Base-by-base conservation (phyloP, 1,140 invertebrate genomes). In the Drosophila pallidifrons region DNA sequence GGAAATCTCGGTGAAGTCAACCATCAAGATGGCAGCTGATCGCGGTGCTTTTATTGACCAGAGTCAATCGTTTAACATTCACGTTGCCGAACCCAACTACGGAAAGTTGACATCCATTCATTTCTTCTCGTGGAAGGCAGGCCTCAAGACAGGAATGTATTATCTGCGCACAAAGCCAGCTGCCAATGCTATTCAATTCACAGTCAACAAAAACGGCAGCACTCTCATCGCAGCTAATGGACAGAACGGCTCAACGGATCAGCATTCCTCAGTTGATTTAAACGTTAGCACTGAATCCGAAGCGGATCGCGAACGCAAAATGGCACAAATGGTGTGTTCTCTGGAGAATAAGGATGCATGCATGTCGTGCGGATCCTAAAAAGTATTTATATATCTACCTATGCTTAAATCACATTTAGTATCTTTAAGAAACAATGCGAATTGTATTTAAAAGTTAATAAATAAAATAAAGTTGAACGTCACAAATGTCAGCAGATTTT, bases 81-180 rank as follows among this genome's bases (percentile, higher is more conserved):
- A 99, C 91, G 98, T 99, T 59, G 98, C 97, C 6, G 96, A 98
- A 90, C 98, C 99, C 4, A 98, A 96, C 83, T 98, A 97, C 92
- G 97, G 96, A 1, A 99, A 98, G 92, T 93, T 99, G 16, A 98
- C 98, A 1, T 99, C 98, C 5, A 99, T 99, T 95, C 99, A 99
- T 93, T 99, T 99, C 93, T 98, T 98, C 93, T 98, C 97, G 0
- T 99, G 99, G 99, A 97, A 98, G 94, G 94, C 96, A 92, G 98
- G 99, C 5, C 94, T 99, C 10, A 99, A 99, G 94, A 99, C 99
- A 30, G 99, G 99, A 41, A 99, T 99, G 98, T 99, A 99, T 93
- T 99, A 99, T 93, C 94, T 99, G 66, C 94, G 99, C 30, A 99
- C 98, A 0, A 99, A 99, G 87, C 98, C 99, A 6, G 98, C 99